Percentiles rank a stretch among this genome's conserved stretches.
These are phyloP conservation scores for Sander lucioperca DNA, from an alignment of 2,113 vertebrate species.

Conservation along the genomic window DNA sequence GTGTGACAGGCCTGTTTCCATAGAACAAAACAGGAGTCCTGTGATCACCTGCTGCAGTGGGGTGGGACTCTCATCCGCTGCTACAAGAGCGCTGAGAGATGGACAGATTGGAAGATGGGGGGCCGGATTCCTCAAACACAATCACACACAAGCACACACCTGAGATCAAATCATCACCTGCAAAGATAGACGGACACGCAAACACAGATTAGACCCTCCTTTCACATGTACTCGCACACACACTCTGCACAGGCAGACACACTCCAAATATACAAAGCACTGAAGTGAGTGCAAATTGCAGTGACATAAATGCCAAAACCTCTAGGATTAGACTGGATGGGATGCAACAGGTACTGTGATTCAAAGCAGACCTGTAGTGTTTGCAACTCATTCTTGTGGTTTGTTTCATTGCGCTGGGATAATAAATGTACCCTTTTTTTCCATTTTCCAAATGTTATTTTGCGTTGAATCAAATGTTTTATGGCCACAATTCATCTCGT, in stretches of 20 bases:
- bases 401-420: constrained; percentile 1
- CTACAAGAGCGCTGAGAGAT: constrained; percentile 73
- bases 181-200: constrained; percentile 31
- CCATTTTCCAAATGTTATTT: too few relatives aligned
- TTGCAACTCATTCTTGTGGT: background rate
- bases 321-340: constrained; percentile 9
- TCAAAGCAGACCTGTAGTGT: constrained; percentile 21
- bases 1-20: constrained; percentile 56
- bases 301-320: constrained; percentile 13
- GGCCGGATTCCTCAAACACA: constrained; percentile 59
- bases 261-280: constrained; percentile 24
- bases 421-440: too few relatives aligned
- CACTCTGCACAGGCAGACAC: background rate
- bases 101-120: constrained; percentile 67
- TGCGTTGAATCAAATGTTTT: too few relatives aligned
- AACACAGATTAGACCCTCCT: constrained; percentile 16
- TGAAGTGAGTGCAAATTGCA: constrained; percentile 14
- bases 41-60: constrained; percentile 61
- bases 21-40: constrained; percentile 55
- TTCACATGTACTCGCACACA: background rate
- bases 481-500: too few relatives aligned
- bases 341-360: constrained; percentile 27
- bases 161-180: constrained; percentile 64
- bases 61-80: constrained; percentile 55
- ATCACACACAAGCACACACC: constrained; percentile 53